Base-by-base conservation (phyloP, 2,888 invertebrate species). In the Macrosoma leucophasiata region DNA sequence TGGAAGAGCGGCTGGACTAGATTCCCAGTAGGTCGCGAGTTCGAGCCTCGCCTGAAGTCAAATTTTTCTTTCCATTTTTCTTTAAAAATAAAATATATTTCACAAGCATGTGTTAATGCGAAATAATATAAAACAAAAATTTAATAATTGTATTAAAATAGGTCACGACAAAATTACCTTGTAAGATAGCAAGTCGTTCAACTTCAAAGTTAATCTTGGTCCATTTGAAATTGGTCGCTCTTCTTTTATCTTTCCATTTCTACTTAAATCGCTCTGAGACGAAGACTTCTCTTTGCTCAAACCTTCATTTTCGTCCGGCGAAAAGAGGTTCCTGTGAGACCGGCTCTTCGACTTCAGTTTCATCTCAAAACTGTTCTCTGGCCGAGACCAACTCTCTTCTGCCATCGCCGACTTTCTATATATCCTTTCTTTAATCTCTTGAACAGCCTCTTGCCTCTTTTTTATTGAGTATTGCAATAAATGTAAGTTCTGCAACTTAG, bases 391-490 rank as follows among this genome's bases (percentile, higher is more conserved):
- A 36, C 44, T 41, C 17, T 62, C 55, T 13, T 70, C 65, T 1
- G 62, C 58, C 13, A 84, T 49, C 0, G 85, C 79, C 0, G 82
- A 84, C 39, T 77, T 84, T 33, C 75, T 70, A 29, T 79, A 81
- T 21, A 85, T 85, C 14, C 70, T 65, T 41, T 81, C 79, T 32
- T 84, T 84, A 12, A 84, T 75, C 13, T 82, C 85, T 32, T 86
- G 79, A 0, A 88, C 89, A 4, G 91, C 89, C 13, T 89, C 86
- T 22, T 87, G 85, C 33, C 87, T 86, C 52, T 91, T 91, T 60
- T 90, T 90, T 36, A 92, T 89, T 3, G 89, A 86, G 44, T 92
- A 89, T 78, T 93, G 92, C 9, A 90, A 66, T 21, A 88, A 82
- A 60, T 92, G 92, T 17, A 92, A 56, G 51, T 87, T 88, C 33